Conservation (phyloP, 2,113 vertebrate species). For the Excalfactoria chinensis region DNA sequence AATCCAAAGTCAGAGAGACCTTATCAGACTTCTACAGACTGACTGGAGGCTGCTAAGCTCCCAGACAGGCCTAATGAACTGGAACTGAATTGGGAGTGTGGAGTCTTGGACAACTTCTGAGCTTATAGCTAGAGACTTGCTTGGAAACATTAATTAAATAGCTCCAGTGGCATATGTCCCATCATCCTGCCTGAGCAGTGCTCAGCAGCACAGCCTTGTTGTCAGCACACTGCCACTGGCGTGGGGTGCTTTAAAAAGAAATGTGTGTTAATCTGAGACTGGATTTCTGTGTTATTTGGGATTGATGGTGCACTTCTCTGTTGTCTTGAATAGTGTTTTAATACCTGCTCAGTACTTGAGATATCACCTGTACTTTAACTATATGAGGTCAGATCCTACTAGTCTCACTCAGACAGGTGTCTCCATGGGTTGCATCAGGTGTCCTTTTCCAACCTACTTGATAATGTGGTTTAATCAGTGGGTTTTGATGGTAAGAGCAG, state of each 20-base stretch:
- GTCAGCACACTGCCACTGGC: not conserved
- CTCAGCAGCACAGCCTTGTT: not conserved
- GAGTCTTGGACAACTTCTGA: constrained; percentile 23
- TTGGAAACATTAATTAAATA: constrained; percentile 55
- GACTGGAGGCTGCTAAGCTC: not conserved
- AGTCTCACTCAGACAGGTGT: not conserved
- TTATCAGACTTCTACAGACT: constrained; percentile 32
- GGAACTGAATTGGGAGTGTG: not conserved
- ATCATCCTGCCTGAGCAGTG: not conserved
- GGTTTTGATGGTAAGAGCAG: not conserved
- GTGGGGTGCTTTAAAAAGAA: not conserved
- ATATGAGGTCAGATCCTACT: not conserved
- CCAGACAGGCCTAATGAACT: constrained; percentile 43
- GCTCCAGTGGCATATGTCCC: not conserved
- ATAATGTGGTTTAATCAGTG: not conserved
- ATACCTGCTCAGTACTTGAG: not conserved
- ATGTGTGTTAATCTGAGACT: not conserved
- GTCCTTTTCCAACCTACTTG: not conserved
- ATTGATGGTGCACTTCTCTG: not conserved
- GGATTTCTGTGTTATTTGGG: not conserved
- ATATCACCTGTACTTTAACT: not conserved
- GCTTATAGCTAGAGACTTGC: not conserved
- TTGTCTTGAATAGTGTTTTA: not conserved
- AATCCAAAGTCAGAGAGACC: not conserved
- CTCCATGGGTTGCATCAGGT: not conserved